Evolutionary conservation across 2,113 vertebrate genomes (phyloP).

Genomic region (Sus scrofa): DNA sequence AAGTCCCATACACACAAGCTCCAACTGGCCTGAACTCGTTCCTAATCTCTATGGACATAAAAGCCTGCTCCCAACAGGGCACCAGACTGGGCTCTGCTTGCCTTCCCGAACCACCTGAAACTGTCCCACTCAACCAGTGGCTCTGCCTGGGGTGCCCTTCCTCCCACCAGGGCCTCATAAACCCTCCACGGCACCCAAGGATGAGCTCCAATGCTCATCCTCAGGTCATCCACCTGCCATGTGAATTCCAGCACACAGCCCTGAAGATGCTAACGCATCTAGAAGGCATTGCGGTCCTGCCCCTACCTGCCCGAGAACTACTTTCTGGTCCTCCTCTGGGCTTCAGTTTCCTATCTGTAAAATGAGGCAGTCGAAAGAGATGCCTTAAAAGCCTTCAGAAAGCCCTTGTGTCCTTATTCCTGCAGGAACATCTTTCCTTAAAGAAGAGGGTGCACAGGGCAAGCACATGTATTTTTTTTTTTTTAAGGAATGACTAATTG

Average conservation of each 20-base stretch:
- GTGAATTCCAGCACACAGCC: not conserved
- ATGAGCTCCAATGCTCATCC: not conserved
- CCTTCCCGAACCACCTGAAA: not conserved
- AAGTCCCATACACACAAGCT: not conserved
- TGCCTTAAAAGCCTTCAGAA: not conserved
- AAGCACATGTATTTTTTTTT: not conserved
- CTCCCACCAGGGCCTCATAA: not conserved
- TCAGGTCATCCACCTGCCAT: not conserved
- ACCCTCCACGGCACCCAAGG: not conserved
- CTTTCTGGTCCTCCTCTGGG: not conserved
- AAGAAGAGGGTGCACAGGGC: not conserved
- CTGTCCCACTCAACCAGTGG: too few species aligned
- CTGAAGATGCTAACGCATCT: not conserved
- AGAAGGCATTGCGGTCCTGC: not conserved
- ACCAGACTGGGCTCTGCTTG: too few species aligned
- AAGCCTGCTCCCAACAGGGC: not conserved
- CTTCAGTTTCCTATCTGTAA: not conserved
- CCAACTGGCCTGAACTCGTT: not conserved
- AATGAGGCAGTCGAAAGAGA: not conserved
- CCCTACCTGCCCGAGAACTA: not conserved
- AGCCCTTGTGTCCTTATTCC: not conserved
- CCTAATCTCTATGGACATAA: not conserved
- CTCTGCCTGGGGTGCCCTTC: not conserved
- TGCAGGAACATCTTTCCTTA: not conserved
- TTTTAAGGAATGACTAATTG: slow-evolving; percentile 10